A percentile compares a stretch with the other conserved stretches of the same genome.
Evolutionary conservation across 2,888 invertebrate species (phyloP).

Genomic region (Xylocampa areola): DNA sequence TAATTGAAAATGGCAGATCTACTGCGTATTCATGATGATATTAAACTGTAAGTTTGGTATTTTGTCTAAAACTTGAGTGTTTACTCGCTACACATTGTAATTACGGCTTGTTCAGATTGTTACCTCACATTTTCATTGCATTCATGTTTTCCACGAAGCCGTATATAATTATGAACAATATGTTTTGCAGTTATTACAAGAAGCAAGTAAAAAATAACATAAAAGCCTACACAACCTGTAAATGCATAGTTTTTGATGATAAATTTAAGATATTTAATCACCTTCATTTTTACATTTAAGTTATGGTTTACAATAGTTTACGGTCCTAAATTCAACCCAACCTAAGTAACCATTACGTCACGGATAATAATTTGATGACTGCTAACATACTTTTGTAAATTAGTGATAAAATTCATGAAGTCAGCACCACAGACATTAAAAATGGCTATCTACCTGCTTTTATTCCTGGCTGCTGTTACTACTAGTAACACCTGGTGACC

Average conservation of each 20-base stretch:
- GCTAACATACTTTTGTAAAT: slow-evolving; percentile 3
- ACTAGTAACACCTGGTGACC: no score
- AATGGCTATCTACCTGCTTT: not conserved
- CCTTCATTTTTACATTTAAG: not conserved
- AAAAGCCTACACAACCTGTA: not conserved
- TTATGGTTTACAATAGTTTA: not conserved
- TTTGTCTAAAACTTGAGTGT: not conserved
- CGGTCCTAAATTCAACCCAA: slow-evolving; percentile 3
- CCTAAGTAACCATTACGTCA: slow-evolving; percentile 37
- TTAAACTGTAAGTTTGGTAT: slow-evolving; percentile 91
- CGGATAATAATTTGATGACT: slow-evolving; percentile 8
- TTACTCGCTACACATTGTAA: not conserved
- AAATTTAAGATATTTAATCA: slow-evolving; percentile 10
- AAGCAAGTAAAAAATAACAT: not conserved
- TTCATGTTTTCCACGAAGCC: slow-evolving; percentile 65
- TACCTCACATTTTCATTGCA: slow-evolving; percentile 19
- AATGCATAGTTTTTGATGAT: not conserved
- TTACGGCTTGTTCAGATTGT: slow-evolving; percentile 4
- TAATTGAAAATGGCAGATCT: slow-evolving; percentile 89
- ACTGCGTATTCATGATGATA: slow-evolving; percentile 92
- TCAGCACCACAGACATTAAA: not conserved
- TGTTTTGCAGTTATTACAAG: slow-evolving; percentile 2
- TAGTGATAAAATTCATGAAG: not conserved
- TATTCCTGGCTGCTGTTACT: no score
- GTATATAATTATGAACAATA: slow-evolving; percentile 48